Base-by-base conservation (phyloP, 2,797 vertebrate species). In the Lateolabrax maculatus region DNA sequence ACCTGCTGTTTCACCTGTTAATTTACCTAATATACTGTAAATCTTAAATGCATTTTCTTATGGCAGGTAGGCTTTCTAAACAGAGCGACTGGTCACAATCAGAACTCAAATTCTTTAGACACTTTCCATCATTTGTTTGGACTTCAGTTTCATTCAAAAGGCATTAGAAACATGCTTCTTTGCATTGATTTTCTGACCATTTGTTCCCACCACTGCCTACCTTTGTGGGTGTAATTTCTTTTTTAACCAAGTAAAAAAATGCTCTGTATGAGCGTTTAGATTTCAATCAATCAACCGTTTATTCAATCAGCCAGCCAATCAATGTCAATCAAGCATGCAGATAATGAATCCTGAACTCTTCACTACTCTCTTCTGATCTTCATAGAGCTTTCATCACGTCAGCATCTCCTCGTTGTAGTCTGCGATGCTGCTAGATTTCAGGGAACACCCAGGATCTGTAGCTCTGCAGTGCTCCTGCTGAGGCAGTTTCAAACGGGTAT, bases 381-480 rank as follows among this genome's bases (percentile, higher is more conserved):
- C n/a, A n/a, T n/a, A n/a, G n/a, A n/a, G n/a, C 69, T 70, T 68
- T 3, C 13, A 63, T 77, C 77, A 67, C 61, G 36, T 74, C 83
- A 69, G 64, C 77, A 37, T 79, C 77, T 44, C 46, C 62, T 60
- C 23, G 0, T n/a, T 53, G 64, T 9, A 21, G 67, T 71, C 70
- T 19, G 67, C 61, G 77, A 70, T 58, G 82, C 52, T 39, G 51
- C 79, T 58, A 9, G 62, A 73, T 81, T 72, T 68, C 29, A 61
- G 64, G 66, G 80, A 87, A 76, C 79, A 83, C 83, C 64, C 74
- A 36, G 71, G 41, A 60, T 73, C 52, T 29, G 80, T 37, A 37
- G 62, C 83, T 78, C 79, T 68, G 84, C 89, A 81, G 84, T 73
- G 53, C 65, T 81, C 39, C 46, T 11, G 49, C 79, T 71, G 1